These are phyloP conservation scores for Leptobrachium ailaonicum DNA, from an alignment of 2,113 vertebrate species.

Conservation along the genomic window DNA sequence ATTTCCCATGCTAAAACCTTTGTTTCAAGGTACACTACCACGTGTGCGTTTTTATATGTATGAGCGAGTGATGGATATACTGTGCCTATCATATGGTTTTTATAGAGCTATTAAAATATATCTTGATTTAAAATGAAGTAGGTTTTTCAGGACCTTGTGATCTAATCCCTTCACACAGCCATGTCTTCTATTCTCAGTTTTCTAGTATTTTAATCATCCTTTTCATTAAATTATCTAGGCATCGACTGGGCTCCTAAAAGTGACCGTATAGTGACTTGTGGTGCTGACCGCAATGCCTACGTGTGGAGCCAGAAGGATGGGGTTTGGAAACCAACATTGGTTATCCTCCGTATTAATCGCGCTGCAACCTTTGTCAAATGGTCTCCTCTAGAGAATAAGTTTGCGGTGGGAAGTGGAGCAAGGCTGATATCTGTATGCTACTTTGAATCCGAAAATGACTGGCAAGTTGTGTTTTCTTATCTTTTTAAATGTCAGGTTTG, in stretches of 20 bases:
- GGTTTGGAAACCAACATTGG: constrained; percentile 94
- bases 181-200: too few relatives aligned
- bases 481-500: too few relatives aligned
- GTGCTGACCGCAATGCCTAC: constrained; percentile 95
- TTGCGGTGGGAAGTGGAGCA: constrained; percentile 95
- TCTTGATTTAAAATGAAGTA: too few relatives aligned
- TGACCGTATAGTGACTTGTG: constrained; percentile 96
- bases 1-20: too few relatives aligned
- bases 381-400: constrained; percentile 98
- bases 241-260: constrained; percentile 99
- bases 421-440: constrained; percentile 98
- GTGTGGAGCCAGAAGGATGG: constrained; percentile 98
- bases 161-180: too few relatives aligned
- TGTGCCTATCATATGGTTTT: too few relatives aligned
- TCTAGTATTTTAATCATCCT: too few relatives aligned
- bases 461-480: constrained; percentile 69
- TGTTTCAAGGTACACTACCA: too few relatives aligned
- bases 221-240: constrained; percentile 64
- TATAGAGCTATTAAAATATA: too few relatives aligned
- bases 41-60: too few relatives aligned
- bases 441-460: constrained; percentile 98
- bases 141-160: too few relatives aligned
- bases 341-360: constrained; percentile 96
- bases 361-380: constrained; percentile 97
- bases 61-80: too few relatives aligned